Percentiles rank a stretch among this genome's conserved stretches.
Evolutionary conservation across 2,797 vertebrate genomes (phyloP).

Genomic region (Buceros bicornis): DNA sequence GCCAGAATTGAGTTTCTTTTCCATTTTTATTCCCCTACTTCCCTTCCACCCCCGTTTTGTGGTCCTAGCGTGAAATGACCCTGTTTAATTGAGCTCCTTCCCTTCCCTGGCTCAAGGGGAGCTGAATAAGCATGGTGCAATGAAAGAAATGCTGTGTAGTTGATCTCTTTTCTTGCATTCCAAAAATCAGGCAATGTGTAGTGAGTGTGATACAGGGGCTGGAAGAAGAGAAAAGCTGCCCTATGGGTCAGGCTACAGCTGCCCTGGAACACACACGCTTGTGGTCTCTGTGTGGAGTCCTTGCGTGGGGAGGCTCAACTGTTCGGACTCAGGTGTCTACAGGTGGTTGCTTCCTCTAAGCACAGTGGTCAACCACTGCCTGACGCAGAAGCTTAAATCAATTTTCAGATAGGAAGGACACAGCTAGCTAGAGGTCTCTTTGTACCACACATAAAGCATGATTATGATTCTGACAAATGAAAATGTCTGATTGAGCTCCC

Average conservation of each 20-base stretch:
- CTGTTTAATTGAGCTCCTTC: neutral
- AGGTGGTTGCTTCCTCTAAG: rapidly evolving
- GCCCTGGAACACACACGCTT: neutral
- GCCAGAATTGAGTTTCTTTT: neutral
- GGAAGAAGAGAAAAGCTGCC: neutral
- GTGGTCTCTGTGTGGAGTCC: neutral
- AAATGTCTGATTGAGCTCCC: neutral
- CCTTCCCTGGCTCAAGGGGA: neutral
- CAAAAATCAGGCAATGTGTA: neutral
- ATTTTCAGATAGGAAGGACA: neutral
- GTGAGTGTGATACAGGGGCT: neutral
- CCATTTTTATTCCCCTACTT: neutral
- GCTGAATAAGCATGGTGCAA: neutral
- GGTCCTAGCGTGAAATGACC: neutral
- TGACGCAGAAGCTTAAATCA: neutral
- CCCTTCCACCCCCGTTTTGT: neutral
- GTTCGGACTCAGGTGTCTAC: neutral
- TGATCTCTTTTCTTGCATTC: neutral
- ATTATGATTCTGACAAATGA: neutral
- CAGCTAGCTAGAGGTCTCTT: neutral
- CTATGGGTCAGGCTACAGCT: neutral
- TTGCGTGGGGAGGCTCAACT: rapidly evolving
- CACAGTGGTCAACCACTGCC: rapidly evolving
- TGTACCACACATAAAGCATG: neutral
- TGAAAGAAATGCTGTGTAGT: neutral